Conservation (phyloP, 2,888 invertebrate genomes). For the Tetranychus piercei region DNA sequence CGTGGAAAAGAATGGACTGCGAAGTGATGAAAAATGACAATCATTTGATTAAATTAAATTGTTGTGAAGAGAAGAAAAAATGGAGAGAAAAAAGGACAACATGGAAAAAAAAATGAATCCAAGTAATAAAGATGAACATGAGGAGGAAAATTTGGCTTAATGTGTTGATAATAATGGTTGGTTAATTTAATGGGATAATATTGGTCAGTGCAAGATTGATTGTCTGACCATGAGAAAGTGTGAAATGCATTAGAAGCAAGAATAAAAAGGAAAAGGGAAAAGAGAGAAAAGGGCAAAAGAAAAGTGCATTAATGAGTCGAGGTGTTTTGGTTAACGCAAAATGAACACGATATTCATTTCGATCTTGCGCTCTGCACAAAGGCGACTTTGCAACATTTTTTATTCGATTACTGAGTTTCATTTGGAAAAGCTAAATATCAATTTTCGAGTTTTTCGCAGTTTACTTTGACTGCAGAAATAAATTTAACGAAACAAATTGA, state of each 20-base stretch:
- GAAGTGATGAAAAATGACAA: too few species aligned
- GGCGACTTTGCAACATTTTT: too few species aligned
- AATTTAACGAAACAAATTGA: too few species aligned
- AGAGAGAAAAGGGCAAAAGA: not conserved
- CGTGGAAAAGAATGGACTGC: too few species aligned
- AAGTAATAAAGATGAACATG: not conserved
- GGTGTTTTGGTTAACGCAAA: too few species aligned
- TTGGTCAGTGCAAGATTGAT: not conserved
- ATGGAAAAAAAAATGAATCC: not conserved
- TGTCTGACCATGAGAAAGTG: not conserved
- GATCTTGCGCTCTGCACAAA: too few species aligned
- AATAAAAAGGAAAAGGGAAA: not conserved
- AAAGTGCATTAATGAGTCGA: not conserved
- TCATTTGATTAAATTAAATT: too few species aligned
- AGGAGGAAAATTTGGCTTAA: not conserved
- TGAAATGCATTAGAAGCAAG: not conserved
- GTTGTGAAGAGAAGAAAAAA: not conserved
- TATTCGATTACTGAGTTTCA: too few species aligned
- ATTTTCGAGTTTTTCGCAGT: too few species aligned
- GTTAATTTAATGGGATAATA: not conserved
- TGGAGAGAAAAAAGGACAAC: not conserved
- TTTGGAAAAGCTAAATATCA: too few species aligned
- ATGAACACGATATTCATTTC: too few species aligned
- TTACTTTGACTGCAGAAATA: too few species aligned
- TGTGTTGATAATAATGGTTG: slow-evolving; percentile 1